Evolutionary conservation across 2,888 invertebrate species (phyloP), one percentile per base, ranked within the genome.

Genomic region (Eupithecia subumbrata): DNA sequence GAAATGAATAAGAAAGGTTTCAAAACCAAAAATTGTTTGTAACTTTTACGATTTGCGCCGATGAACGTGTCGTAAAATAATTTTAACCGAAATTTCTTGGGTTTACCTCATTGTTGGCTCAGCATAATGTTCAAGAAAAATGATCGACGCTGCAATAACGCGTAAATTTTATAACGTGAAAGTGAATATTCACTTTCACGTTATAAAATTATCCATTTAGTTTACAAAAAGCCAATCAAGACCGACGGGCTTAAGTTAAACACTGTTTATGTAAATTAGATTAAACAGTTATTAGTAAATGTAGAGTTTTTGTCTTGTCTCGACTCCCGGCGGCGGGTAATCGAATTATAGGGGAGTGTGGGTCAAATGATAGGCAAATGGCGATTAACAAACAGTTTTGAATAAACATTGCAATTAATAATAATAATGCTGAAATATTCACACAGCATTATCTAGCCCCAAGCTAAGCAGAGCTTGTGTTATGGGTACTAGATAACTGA

Each of bases 231-330:
- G 18, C 16, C 25, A 40, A 63, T 63, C 43, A 45, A 22, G 63
- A 40, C 9, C 18, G 37, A 40, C 60, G 43, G 1, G 67, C 16
- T 60, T 25, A 71, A 56, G 66, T 67, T 64, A 63, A 71, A 45
- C 68, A 68, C 67, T 22, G 73, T 52, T 69, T 52, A 64, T 69
- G 71, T 56, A 72, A 73, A 73, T 75, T 67, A 18, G 30, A 30
- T 67, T 60, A 63, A 74, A 72, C 72, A 69, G 71, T 70, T 69
- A 74, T 68, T 71, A 72, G 70, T 67, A 71, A 71, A 74, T 69
- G 67, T 74, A 64, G 11, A 71, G 69, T 72, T 72, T 74, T 77
- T 74, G 56, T 40, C 37, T 67, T 1, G 18, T 11, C 5, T 64
- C 22, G 34, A 40, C 37, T 40, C 40, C 37, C 12, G 22, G 18